Conservation (phyloP, 2,113 vertebrate genomes). For the Ornithorhynchus anatinus region DNA sequence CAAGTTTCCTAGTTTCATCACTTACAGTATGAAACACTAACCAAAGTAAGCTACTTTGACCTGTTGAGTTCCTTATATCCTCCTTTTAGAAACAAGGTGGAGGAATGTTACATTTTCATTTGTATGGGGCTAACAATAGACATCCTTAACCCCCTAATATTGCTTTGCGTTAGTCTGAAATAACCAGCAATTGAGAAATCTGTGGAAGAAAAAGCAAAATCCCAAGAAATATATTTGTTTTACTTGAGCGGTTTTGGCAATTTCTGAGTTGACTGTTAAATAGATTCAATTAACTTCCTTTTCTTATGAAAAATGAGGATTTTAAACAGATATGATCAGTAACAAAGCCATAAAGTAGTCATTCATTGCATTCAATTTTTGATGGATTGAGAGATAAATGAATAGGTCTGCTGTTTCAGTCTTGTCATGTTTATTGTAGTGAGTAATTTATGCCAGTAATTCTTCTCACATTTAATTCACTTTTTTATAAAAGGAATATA, state of each 20-base stretch:
- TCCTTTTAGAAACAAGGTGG: not conserved
- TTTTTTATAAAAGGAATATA: slow-evolving; percentile 28
- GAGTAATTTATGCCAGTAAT: slow-evolving; percentile 18
- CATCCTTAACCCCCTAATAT: not conserved
- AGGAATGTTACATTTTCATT: not conserved
- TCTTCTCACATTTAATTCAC: slow-evolving; percentile 19
- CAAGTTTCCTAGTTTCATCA: no score
- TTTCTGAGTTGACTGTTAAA: no score
- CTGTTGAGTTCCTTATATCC: no score
- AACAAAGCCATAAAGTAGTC: not conserved
- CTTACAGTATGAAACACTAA: no score
- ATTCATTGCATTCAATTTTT: not conserved
- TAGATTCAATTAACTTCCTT: not conserved
- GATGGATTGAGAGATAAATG: slow-evolving; percentile 28
- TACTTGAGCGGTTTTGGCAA: not conserved
- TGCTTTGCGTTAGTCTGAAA: no score
- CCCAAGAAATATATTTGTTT: not conserved
- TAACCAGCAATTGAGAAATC: not conserved
- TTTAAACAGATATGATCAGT: slow-evolving; percentile 15
- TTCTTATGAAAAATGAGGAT: not conserved
- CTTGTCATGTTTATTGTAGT: slow-evolving; percentile 22
- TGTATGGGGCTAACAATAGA: not conserved
- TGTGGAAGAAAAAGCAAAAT: not conserved
- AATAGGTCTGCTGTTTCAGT: no score
- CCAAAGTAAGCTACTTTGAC: slow-evolving; percentile 7